These are phyloP conservation scores for Cosmorhoe ocellata DNA, from an alignment of 2,888 invertebrate species.

Conservation along the genomic window DNA sequence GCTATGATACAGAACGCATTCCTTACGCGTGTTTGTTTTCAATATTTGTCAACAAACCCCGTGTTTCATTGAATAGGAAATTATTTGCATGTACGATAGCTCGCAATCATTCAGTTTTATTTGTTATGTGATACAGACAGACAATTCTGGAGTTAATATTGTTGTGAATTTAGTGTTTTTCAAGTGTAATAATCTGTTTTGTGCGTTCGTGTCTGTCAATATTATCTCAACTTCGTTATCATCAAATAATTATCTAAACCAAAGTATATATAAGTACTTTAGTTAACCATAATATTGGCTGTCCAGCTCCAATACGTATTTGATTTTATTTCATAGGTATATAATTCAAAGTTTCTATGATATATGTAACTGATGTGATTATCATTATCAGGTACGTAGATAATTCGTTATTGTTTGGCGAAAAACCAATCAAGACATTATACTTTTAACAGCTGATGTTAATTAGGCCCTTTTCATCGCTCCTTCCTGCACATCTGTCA, in stretches of 20 bases:
- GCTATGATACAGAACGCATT: slow-evolving; percentile 35
- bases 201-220: slow-evolving; percentile 11
- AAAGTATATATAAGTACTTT: too few relatives aligned
- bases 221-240: not conserved
- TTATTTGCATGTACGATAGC: slow-evolving; percentile 25
- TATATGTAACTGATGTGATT: too few relatives aligned
- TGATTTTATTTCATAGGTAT: too few relatives aligned
- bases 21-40: slow-evolving; percentile 52
- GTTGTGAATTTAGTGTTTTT: slow-evolving; percentile 22
- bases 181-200: slow-evolving; percentile 12
- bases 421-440: too few relatives aligned
- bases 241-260: not conserved
- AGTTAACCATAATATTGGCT: too few relatives aligned
- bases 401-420: too few relatives aligned
- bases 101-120: slow-evolving; percentile 39
- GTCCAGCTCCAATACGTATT: too few relatives aligned
- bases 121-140: slow-evolving; percentile 30
- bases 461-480: slow-evolving; percentile 2
- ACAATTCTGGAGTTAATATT: slow-evolving; percentile 19
- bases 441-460: too few relatives aligned
- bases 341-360: too few relatives aligned
- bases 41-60: slow-evolving; percentile 64
- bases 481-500: slow-evolving; percentile 18
- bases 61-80: slow-evolving; percentile 49
- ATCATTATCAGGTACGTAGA: too few relatives aligned